These are phyloP conservation scores for Nesospiza acunhae DNA, from an alignment of 2,113 vertebrate genomes.

Conservation along the genomic window DNA sequence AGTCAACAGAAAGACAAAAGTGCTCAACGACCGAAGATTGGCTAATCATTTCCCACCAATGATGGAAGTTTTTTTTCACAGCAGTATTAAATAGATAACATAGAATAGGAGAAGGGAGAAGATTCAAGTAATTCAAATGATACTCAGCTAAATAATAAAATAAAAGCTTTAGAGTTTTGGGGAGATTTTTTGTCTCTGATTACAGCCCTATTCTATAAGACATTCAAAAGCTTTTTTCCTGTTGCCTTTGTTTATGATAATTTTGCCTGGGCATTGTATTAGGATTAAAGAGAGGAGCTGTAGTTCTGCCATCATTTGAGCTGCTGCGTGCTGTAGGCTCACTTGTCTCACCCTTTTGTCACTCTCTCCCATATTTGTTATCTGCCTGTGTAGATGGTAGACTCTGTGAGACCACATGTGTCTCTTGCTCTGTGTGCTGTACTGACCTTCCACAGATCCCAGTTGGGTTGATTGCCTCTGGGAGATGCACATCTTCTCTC, in stretches of 20 bases:
- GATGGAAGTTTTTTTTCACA: background rate
- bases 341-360: background rate
- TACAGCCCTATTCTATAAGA: background rate
- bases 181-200: background rate
- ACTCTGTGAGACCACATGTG: background rate
- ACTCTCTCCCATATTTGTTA: background rate
- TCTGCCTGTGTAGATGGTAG: background rate
- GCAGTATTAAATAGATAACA: background rate
- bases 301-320: background rate
- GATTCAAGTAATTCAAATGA: background rate
- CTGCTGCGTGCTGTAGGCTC: background rate
- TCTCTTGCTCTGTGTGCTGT: background rate
- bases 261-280: background rate
- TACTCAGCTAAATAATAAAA: background rate
- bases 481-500: background rate
- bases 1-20: background rate
- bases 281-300: background rate
- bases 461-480: rapidly evolving
- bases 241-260: background rate
- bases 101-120: background rate
- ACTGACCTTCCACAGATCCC: background rate
- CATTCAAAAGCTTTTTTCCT: background rate
- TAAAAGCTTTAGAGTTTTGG: background rate
- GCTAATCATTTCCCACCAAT: background rate
- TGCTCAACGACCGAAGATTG: background rate